Conservation (phyloP, 2,888 invertebrate genomes). For the Silvanus unidentatus region DNA sequence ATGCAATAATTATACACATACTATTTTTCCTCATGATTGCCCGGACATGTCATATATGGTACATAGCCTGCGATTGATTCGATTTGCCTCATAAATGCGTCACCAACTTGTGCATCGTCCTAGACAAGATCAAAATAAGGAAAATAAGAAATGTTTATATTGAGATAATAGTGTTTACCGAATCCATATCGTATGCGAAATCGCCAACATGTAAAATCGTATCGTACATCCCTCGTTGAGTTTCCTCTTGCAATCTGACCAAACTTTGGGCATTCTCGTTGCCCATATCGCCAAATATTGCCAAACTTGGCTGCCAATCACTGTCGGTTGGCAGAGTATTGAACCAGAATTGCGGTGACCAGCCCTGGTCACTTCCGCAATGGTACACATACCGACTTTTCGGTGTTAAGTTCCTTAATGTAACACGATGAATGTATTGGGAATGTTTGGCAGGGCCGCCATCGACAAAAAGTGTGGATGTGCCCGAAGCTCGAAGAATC, state of each 20-base stretch:
- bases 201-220: conserved; percentile 88
- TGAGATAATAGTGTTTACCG: conserved; percentile 41
- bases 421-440: conserved; percentile 76
- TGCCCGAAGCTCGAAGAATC: conserved; percentile 52
- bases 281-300: conserved; percentile 92
- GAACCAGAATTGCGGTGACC: conserved; percentile 78
- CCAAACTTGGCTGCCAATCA: conserved; percentile 74
- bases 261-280: conserved; percentile 86
- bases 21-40: conserved; percentile 85
- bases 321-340: conserved; percentile 60
- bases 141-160: background rate
- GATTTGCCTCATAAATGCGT: conserved; percentile 89
- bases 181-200: conserved; percentile 91
- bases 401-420: conserved; percentile 55
- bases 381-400: conserved; percentile 59
- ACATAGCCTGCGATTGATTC: conserved; percentile 82
- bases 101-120: conserved; percentile 75
- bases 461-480: conserved; percentile 62
- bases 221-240: conserved; percentile 74
- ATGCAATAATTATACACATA: conserved; percentile 45
- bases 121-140: conserved; percentile 23
- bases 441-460: conserved; percentile 59
- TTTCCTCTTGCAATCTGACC: conserved; percentile 75
- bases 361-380: conserved; percentile 71
- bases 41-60: conserved; percentile 91